Conservation (phyloP, 2,888 invertebrate species). For the Zootermopsis nevadensis region DNA sequence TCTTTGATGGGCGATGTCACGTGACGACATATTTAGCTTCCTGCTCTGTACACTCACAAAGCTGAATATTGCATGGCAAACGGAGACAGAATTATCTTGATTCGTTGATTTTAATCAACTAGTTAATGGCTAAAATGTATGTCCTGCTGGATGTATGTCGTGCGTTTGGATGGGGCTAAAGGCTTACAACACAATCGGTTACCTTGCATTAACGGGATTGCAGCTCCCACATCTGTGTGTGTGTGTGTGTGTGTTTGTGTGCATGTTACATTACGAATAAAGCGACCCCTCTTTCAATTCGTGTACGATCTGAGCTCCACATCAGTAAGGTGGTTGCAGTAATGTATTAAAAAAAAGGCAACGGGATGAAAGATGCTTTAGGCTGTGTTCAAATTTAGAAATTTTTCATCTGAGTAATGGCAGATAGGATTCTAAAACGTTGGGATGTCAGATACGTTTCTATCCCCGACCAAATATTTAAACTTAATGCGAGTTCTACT, state of each 20-base stretch:
- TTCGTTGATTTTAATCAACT: not conserved
- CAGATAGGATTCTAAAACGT: not conserved
- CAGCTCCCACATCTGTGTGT: not conserved
- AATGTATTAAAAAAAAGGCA: conserved; percentile 28
- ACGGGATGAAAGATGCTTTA: not conserved
- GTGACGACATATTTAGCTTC: too few species aligned
- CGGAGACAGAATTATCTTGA: not conserved
- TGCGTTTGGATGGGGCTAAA: not conserved
- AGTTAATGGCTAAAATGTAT: conserved; percentile 2
- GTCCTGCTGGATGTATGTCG: conserved; percentile 12
- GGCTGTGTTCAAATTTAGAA: not conserved
- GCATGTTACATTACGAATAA: conserved; percentile 20
- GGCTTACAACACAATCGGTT: not conserved
- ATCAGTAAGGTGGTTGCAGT: conserved; percentile 8
- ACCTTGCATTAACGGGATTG: conserved; percentile 20
- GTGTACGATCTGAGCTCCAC: not conserved
- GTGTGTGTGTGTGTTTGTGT: conserved; percentile 16
- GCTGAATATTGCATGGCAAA: not conserved
- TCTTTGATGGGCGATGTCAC: too few species aligned
- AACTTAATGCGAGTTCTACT: too few species aligned
- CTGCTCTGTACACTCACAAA: not conserved
- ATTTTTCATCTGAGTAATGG: not conserved
- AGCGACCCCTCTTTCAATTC: not conserved
- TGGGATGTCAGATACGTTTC: not conserved
- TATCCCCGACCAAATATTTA: too few species aligned